Evolutionary conservation across 2,113 vertebrate genomes (phyloP).

Genomic region (Odobenus rosmarus): DNA sequence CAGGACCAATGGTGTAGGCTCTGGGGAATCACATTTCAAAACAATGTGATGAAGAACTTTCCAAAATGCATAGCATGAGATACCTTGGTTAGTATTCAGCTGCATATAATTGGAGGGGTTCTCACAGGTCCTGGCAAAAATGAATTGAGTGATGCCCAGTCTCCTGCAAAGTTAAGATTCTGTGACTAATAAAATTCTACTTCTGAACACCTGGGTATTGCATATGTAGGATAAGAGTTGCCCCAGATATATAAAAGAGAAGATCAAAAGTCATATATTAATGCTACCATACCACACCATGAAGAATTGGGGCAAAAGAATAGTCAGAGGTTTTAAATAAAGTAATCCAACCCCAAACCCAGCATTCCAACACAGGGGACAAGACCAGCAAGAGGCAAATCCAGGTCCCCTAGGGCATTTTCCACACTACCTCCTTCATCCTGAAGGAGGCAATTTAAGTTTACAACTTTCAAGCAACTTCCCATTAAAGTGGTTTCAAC

Average conservation of each 20-base stretch:
- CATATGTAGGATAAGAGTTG: neutral
- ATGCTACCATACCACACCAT: neutral
- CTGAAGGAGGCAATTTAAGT: slow-evolving; percentile 75
- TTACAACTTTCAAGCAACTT: slow-evolving; percentile 80
- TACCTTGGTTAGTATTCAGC: neutral
- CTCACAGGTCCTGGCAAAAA: neutral
- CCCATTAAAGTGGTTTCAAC: slow-evolving; percentile 78
- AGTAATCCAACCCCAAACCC: neutral
- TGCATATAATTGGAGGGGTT: neutral
- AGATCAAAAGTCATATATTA: slow-evolving; percentile 19
- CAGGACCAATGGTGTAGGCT: neutral
- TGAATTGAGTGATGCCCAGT: neutral
- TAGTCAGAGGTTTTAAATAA: slow-evolving; percentile 32
- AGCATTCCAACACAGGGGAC: slow-evolving; percentile 11
- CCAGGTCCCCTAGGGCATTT: neutral
- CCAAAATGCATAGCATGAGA: slow-evolving; percentile 14
- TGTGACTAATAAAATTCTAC: slow-evolving; percentile 26
- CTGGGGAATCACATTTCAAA: neutral
- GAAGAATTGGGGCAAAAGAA: slow-evolving; percentile 9
- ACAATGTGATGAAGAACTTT: slow-evolving; percentile 20
- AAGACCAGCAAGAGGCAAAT: neutral
- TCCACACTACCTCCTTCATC: slow-evolving; percentile 32
- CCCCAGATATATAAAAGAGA: neutral
- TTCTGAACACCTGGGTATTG: neutral
- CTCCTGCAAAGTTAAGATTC: slow-evolving; percentile 6